These are phyloP conservation scores for Periphyllus acericola DNA, from an alignment of 2,888 invertebrate genomes.

Conservation along the genomic window DNA sequence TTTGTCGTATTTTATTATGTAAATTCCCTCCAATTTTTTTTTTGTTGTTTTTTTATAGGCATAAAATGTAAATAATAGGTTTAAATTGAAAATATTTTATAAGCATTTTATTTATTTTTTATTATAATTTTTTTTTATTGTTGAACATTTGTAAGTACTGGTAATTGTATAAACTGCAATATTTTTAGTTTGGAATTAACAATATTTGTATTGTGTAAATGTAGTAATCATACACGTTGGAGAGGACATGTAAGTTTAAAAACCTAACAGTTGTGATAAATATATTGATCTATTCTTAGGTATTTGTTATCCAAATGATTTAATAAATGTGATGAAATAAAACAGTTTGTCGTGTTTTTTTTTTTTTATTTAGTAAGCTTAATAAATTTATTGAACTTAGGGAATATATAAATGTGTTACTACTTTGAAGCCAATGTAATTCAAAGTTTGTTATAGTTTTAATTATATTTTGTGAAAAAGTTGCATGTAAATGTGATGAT, in stretches of 20 bases:
- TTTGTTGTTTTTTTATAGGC: slow-evolving; percentile 41
- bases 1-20: slow-evolving; percentile 44
- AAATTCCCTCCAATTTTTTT: slow-evolving; percentile 58
- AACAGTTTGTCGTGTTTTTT: neutral
- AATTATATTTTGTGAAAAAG: too few species aligned
- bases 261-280: slow-evolving; percentile 61
- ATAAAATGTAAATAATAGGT: slow-evolving; percentile 55
- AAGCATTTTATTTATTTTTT: slow-evolving; percentile 61
- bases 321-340: slow-evolving; percentile 60
- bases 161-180: slow-evolving; percentile 58
- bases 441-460: too few species aligned
- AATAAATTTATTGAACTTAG: too few species aligned
- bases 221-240: slow-evolving; percentile 47
- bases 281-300: slow-evolving; percentile 61
- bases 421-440: too few species aligned
- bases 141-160: slow-evolving; percentile 56
- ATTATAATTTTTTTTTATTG: slow-evolving; percentile 58
- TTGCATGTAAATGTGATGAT: too few species aligned
- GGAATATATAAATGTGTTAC: too few species aligned
- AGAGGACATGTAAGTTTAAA: slow-evolving; percentile 47
- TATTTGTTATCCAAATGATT: slow-evolving; percentile 60
- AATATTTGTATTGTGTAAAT: slow-evolving; percentile 58
- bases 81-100: slow-evolving; percentile 54
- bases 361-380: too few species aligned
- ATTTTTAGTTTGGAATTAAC: slow-evolving; percentile 60